Conservation (phyloP, 30 jellyfish, hydroid and myxozoan species). For the Catostylus mosaicus region DNA sequence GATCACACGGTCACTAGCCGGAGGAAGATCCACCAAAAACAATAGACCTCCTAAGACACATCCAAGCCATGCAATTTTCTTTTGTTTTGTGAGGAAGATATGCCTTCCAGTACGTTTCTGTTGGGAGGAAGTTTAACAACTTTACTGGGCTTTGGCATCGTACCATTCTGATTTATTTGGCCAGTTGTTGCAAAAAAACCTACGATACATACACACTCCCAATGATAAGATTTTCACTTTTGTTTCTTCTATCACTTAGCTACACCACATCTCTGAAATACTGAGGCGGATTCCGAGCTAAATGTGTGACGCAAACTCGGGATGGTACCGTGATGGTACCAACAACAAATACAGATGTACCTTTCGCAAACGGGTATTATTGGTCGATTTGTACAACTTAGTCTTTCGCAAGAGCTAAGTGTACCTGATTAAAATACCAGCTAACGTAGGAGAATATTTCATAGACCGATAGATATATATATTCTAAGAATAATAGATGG, state of each 20-base stretch:
- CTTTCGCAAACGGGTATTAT: too few relatives aligned
- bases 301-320: background rate
- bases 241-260: background rate
- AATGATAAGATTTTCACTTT: background rate
- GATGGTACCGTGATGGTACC: background rate
- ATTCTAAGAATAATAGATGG: too few relatives aligned
- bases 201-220: background rate
- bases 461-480: too few relatives aligned
- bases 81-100: too few relatives aligned
- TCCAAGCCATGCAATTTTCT: background rate
- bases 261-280: background rate
- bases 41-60: background rate
- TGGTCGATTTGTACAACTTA: too few relatives aligned
- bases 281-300: background rate
- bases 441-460: too few relatives aligned
- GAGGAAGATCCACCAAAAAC: too few relatives aligned
- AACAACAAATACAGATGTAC: too few relatives aligned
- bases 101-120: background rate
- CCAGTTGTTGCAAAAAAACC: background rate
- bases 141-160: background rate
- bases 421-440: too few relatives aligned
- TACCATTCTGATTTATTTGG: background rate
- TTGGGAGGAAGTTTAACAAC: background rate
- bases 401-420: too few relatives aligned
- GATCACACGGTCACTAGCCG: too few relatives aligned